phyloP scores from a whole-genome alignment of 2,113 vertebrate genomes.

The Sterna hirundo region DNA sequence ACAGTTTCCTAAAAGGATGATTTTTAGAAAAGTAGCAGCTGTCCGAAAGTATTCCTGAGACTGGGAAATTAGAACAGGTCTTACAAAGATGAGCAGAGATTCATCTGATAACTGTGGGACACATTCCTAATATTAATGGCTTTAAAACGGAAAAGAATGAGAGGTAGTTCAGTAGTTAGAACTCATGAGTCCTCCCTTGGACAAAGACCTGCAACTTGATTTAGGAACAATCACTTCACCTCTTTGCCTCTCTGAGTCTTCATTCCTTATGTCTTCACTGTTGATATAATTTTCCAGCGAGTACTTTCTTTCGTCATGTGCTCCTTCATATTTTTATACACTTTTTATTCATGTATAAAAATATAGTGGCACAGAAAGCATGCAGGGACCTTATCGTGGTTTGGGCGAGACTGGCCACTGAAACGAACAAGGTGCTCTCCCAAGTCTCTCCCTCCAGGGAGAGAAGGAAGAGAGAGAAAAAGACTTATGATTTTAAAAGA shows the following conservation, averaged over 20 bases:
- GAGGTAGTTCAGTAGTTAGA: not conserved
- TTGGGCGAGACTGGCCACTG: not conserved
- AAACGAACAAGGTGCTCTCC: not conserved
- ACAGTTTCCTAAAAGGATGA: not conserved
- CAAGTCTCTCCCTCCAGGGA: not conserved
- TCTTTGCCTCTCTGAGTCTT: not conserved
- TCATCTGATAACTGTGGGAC: not conserved
- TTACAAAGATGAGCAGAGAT: not conserved
- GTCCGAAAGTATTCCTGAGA: not conserved
- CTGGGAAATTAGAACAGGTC: not conserved
- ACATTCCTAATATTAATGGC: not conserved
- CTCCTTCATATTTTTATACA: not conserved
- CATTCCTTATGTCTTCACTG: not conserved
- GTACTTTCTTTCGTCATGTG: not conserved
- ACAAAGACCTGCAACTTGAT: not conserved
- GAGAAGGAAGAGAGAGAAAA: not conserved
- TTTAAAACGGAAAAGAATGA: not conserved
- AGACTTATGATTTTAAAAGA: not conserved
- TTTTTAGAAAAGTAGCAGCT: not conserved
- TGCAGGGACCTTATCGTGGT: not conserved
- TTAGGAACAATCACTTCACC: not conserved
- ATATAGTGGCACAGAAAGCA: not conserved
- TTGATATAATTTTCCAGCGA: not conserved
- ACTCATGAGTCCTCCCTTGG: not conserved
- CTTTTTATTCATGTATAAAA: not conserved